Percentiles rank a stretch among this genome's conserved stretches.
These are phyloP conservation scores for Hypercompe scribonia DNA, from an alignment of 2,888 invertebrate genomes.

Conservation along the genomic window DNA sequence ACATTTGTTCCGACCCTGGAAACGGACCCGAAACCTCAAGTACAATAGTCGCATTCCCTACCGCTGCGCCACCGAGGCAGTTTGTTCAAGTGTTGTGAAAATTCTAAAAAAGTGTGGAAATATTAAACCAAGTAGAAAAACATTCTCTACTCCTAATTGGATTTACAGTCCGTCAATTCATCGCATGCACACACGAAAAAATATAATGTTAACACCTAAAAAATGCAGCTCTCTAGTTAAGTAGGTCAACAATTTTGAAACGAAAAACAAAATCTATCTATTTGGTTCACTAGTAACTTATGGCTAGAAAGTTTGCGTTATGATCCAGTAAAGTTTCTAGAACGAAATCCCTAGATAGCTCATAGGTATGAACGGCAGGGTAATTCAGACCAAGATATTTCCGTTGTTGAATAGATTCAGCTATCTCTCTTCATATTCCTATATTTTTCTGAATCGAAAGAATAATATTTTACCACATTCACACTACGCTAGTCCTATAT, in stretches of 20 bases:
- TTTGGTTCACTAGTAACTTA: conserved; percentile 8
- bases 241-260: not conserved
- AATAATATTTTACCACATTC: too few species aligned
- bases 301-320: conserved; percentile 8
- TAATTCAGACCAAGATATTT: not conserved
- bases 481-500: too few species aligned
- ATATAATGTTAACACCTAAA: not conserved
- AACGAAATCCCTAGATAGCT: not conserved
- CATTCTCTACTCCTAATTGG: not conserved
- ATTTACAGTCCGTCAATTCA: too few species aligned
- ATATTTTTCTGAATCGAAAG: not conserved
- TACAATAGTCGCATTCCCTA: too few species aligned
- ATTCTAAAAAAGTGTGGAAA: not conserved
- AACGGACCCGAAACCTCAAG: too few species aligned
- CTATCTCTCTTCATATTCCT: not conserved
- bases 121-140: not conserved
- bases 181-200: not conserved
- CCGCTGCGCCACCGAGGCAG: too few species aligned
- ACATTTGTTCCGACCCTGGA: too few species aligned
- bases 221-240: not conserved
- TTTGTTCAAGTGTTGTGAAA: too few species aligned
- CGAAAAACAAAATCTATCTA: not conserved
- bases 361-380: not conserved
- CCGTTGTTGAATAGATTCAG: not conserved
- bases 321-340: conserved; percentile 1